Evolutionary conservation across 1,140 invertebrate species (phyloP), one percentile per base, ranked within the genome.

Genomic region (Tetramorium parvispinum): DNA sequence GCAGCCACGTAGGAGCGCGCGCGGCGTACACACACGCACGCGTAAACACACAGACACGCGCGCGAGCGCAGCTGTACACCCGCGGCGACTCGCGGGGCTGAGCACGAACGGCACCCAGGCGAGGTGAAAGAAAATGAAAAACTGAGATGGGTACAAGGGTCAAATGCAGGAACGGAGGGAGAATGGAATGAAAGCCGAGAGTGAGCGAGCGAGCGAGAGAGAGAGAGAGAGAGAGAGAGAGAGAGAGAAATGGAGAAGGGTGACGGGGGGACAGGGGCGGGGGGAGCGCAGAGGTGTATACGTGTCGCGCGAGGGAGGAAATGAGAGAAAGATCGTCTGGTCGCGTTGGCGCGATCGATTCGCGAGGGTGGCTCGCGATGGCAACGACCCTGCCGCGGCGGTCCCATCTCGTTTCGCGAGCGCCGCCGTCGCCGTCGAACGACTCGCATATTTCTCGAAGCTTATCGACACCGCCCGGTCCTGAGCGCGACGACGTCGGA

Each of bases 321-420:
- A 70, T 40, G 81, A 87, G 85, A 91, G 57, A 73, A 89, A 87
- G 70, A 85, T 90, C 76, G 61, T 89, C 70, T 79, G 66, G 63
- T 86, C 76, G 71, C 85, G 90, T 86, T 89, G 68, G 88, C 87
- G 91, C 93, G 94, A 94, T 94, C 93, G 94, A 94, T 94, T 94
- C 91, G 87, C 85, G 92, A 91, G 91, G 93, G 94, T 93, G 93
- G 92, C 91, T 88, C 91, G 76, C 89, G 91, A 93, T 93, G 93
- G 93, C 94, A 94, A 94, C 94, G 93, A 94, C 94, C 94, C 93
- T 94, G 87, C 90, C 85, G 57, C 59, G 57, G 57, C 59, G 57
- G 76, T 85, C 86, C 32, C 37, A 16, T 32, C 57, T 75, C 16
- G 51, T 68, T 66, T 81, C 81, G 81, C 87, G 87, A 88, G 61